These are phyloP conservation scores for Drosophila varians DNA, from an alignment of 1,140 invertebrate genomes.

Conservation along the genomic window DNA sequence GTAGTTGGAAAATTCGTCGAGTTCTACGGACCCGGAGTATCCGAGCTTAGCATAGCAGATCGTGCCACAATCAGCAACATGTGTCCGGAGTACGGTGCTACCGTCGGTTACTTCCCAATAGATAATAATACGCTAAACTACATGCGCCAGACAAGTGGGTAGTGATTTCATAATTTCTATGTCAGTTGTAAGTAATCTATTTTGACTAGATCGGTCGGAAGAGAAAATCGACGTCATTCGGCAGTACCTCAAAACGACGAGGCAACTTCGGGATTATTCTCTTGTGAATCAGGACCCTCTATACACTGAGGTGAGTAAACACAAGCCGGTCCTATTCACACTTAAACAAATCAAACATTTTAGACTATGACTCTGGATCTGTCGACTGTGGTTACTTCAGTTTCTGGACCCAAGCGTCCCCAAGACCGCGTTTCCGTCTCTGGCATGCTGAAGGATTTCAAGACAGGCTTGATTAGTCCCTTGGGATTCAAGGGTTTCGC, in stretches of 20 bases:
- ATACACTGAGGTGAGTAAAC: conserved; percentile 88
- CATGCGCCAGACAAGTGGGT: conserved; percentile 93
- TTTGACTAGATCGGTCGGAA: conserved; percentile 89
- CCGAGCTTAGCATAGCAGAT: conserved; percentile 96
- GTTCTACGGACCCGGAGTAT: conserved; percentile 97
- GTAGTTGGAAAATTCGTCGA: conserved; percentile 99
- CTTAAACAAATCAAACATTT: not conserved
- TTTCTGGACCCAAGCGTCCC: conserved; percentile 98
- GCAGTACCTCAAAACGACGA: conserved; percentile 91
- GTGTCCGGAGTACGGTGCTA: conserved; percentile 99
- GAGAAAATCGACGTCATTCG: conserved; percentile 93
- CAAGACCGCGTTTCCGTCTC: conserved; percentile 96
- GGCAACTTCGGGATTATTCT: conserved; percentile 93
- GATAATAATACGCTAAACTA: conserved; percentile 94
- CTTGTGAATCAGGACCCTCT: conserved; percentile 91
- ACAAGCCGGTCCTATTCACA: too few species aligned
- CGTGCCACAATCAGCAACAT: conserved; percentile 97
- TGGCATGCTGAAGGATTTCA: conserved; percentile 96
- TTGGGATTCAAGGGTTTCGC: conserved; percentile 98
- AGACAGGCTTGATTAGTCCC: conserved; percentile 93
- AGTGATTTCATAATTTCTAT: not conserved
- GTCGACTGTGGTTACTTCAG: conserved; percentile 94
- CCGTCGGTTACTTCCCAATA: conserved; percentile 97
- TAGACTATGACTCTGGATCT: conserved; percentile 95
- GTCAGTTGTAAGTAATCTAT: not conserved